Evolutionary conservation across 1,140 invertebrate genomes (phyloP), one percentile per base, ranked within the genome.

Genomic region (Cydia splendana): DNA sequence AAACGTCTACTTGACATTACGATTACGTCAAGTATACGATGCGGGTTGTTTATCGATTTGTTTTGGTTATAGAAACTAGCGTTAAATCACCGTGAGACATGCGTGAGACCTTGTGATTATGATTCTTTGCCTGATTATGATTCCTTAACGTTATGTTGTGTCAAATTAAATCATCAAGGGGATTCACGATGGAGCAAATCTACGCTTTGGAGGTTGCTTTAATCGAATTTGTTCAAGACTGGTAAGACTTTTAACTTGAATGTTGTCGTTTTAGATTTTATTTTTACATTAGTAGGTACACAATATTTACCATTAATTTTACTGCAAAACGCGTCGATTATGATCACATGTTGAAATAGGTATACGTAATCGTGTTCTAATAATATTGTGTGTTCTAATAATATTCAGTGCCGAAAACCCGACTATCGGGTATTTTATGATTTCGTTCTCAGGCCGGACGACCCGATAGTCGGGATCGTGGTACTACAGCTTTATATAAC

Each of bases 151-250:
- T 71, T 38, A 24, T 24, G 24, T 2, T 24, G 2, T 24, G 24
- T 24, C 24, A 24, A 24, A 24, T 24, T 24, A 24, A 45, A 15
- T 38, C 3, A 38, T 38, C n/a, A 42, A 71, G 15, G 6, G n/a
- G 7, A 9, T 45, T 71, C 78, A 85, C 57, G 45, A 90, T 90
- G 89, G 89, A 91, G 65, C 86, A 85, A 77, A 20, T 91, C 1
- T 91, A 90, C 79, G 89, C 88, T 4, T 78, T 90, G 13, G 89
- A 88, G 7, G 81, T 91, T 4, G 75, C 79, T 18, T 85, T 82
- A 42, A 91, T 91, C 13, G 81, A 89, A 79, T 76, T 81, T 18
- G 65, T 90, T 6, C 89, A 91, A 77, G 78, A 89, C 75, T 90
- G 89, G 89, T 91, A 83, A 69, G 10, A 20, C 73, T 76, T 78